These are phyloP conservation scores for Nestor notabilis DNA, from an alignment of 2,113 vertebrate genomes.

Conservation along the genomic window DNA sequence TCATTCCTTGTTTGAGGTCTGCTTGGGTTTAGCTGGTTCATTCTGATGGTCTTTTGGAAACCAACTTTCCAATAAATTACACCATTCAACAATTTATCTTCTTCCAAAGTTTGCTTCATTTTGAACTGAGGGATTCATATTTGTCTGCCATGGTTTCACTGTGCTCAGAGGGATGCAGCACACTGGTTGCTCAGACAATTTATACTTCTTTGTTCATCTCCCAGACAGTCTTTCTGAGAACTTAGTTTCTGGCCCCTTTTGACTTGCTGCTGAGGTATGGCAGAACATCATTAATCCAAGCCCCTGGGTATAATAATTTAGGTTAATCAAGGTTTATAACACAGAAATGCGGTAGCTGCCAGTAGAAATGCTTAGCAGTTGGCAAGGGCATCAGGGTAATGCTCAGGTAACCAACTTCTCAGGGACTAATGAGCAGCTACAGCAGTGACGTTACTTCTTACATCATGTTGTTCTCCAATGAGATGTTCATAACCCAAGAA, in stretches of 20 bases:
- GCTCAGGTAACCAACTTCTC: neutral
- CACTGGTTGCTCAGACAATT: neutral
- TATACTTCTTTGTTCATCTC: neutral
- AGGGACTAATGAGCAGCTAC: neutral
- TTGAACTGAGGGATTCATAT: neutral
- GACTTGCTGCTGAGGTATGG: neutral
- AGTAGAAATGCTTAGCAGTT: neutral
- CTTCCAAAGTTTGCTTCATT: neutral
- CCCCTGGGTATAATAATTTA: neutral
- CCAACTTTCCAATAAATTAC: neutral
- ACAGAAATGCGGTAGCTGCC: neutral
- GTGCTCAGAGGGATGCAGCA: neutral
- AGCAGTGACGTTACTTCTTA: neutral
- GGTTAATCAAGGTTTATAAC: slow-evolving; percentile 22
- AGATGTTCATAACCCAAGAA: neutral
- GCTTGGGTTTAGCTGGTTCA: neutral
- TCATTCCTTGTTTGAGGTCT: slow-evolving; percentile 3
- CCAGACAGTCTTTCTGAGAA: neutral
- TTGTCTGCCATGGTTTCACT: neutral
- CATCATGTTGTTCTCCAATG: neutral
- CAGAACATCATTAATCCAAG: neutral
- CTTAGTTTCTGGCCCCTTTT: neutral
- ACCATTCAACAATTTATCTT: neutral
- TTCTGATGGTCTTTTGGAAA: slow-evolving; percentile 2
- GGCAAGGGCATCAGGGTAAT: neutral